Evolutionary conservation across 2,888 invertebrate species (phyloP).

Genomic region (Alentia gelatinosa): DNA sequence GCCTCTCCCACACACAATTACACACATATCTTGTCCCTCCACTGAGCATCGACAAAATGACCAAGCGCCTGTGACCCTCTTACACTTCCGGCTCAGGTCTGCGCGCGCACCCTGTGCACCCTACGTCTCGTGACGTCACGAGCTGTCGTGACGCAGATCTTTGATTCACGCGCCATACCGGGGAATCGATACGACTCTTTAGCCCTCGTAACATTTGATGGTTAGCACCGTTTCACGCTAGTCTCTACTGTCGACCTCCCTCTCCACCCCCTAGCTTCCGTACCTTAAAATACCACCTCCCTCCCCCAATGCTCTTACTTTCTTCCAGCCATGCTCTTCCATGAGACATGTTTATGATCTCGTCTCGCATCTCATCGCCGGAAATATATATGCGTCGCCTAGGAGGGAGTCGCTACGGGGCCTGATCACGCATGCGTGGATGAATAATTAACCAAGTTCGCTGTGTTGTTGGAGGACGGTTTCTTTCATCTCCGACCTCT

Average conservation of each 20-base stretch:
- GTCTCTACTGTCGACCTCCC: not conserved
- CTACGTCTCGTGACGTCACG: not conserved
- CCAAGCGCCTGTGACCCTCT: not conserved
- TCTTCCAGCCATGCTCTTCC: not conserved
- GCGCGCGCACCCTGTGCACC: slow-evolving; percentile 4
- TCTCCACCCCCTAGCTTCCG: not conserved
- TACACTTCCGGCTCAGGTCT: not conserved
- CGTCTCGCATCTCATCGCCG: not conserved
- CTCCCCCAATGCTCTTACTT: not conserved
- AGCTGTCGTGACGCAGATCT: not conserved
- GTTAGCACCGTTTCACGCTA: not conserved
- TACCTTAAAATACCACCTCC: not conserved
- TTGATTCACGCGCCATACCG: not conserved
- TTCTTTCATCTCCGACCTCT: not conserved
- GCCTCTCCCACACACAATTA: not conserved
- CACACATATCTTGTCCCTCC: not conserved
- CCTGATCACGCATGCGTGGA: not conserved
- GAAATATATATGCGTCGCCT: not conserved
- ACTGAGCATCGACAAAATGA: not conserved
- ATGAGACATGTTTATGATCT: not conserved
- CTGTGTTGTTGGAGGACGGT: not conserved
- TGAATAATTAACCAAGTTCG: slow-evolving; percentile 9
- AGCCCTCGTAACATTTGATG: not conserved
- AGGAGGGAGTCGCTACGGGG: not conserved
- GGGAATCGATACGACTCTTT: not conserved